These are phyloP conservation scores for Eucera pruinosa DNA, from an alignment of 2,888 invertebrate species.

Conservation along the genomic window DNA sequence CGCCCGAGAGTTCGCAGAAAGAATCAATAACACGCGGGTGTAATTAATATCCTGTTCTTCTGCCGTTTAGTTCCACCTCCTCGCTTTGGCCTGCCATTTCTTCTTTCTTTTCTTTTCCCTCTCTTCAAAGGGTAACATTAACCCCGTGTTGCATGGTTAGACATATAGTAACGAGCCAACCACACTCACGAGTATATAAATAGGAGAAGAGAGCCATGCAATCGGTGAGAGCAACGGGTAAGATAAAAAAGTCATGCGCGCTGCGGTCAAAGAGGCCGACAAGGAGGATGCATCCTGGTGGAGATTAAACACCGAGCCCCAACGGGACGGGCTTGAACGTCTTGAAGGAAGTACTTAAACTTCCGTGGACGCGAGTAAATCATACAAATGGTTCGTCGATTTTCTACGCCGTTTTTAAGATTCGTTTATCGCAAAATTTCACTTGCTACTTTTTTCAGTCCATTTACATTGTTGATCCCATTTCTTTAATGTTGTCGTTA, in stretches of 20 bases:
- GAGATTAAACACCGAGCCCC: slow-evolving; percentile 45
- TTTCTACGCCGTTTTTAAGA: not conserved
- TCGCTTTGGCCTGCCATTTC: not conserved
- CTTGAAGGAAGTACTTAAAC: slow-evolving; percentile 39
- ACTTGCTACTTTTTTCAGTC: too few species aligned
- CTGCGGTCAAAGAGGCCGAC: slow-evolving; percentile 33
- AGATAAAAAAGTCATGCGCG: slow-evolving; percentile 59
- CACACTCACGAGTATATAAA: slow-evolving; percentile 56
- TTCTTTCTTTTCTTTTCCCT: not conserved
- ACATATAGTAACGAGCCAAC: slow-evolving; percentile 41
- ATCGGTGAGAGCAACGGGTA: not conserved
- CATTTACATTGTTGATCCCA: too few species aligned
- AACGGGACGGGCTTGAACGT: slow-evolving; percentile 13
- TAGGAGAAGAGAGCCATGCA: slow-evolving; percentile 34
- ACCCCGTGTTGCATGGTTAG: slow-evolving; percentile 42
- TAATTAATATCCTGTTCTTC: slow-evolving; percentile 24
- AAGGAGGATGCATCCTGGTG: slow-evolving; percentile 29
- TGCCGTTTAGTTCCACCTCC: not conserved
- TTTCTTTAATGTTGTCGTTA: too few species aligned
- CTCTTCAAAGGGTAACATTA: slow-evolving; percentile 47
- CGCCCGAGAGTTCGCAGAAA: not conserved
- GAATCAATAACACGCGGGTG: slow-evolving; percentile 1
- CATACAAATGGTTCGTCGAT: slow-evolving; percentile 28
- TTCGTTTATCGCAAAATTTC: not conserved
- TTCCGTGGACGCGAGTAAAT: slow-evolving; percentile 35